Percentiles rank a stretch among this genome's conserved stretches.
These are phyloP conservation scores for Hoplostethus atlanticus DNA, from an alignment of 2,797 vertebrate species.

Conservation along the genomic window DNA sequence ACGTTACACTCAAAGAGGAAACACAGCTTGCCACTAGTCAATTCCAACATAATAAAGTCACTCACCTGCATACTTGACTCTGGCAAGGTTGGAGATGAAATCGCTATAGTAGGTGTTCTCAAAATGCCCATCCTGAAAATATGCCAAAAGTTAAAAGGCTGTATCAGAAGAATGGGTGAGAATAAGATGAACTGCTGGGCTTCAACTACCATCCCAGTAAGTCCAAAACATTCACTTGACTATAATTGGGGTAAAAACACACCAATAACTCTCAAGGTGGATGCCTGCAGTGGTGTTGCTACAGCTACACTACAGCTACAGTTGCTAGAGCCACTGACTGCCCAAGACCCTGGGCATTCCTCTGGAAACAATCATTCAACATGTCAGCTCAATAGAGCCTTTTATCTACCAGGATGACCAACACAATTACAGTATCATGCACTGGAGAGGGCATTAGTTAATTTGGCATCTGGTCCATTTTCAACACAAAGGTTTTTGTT, in stretches of 20 bases:
- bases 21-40: background rate
- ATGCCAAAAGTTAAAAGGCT: conserved; percentile 13
- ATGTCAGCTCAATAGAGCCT: conserved; percentile 43
- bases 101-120: conserved; percentile 94
- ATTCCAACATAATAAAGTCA: background rate
- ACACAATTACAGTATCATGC: conserved; percentile 20
- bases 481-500: conserved; percentile 22
- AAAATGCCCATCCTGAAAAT: conserved; percentile 87
- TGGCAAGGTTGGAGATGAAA: conserved; percentile 88
- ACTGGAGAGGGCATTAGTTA: conserved; percentile 32
- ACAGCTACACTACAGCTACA: background rate
- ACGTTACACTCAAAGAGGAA: background rate
- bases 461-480: conserved; percentile 27
- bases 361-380: conserved; percentile 55
- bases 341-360: conserved; percentile 41
- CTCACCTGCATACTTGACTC: conserved; percentile 90
- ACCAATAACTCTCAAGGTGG: conserved; percentile 2
- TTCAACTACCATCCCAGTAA: background rate
- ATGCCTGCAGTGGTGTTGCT: conserved; percentile 40
- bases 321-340: conserved; percentile 32
- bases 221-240: background rate
- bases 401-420: conserved; percentile 43
- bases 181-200: background rate
- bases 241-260: background rate
- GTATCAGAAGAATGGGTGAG: background rate